Evolutionary conservation across 2,888 invertebrate species (phyloP), one percentile per base, ranked within the genome.

Genomic region (Ferrisia virgata): DNA sequence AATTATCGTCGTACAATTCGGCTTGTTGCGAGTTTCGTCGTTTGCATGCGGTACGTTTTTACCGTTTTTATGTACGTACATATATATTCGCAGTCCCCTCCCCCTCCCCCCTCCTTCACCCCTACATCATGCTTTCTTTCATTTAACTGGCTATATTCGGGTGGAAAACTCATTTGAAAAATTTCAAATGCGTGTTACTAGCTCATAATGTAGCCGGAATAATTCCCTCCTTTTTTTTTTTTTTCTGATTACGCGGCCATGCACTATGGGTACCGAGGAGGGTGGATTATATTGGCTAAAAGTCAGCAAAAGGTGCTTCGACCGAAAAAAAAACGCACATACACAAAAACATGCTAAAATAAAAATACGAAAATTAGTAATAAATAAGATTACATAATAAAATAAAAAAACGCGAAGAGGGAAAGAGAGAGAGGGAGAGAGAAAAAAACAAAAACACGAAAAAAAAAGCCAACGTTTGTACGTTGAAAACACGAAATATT

Each of bases 401-500:
- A 80, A n/a, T n/a, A n/a, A n/a, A n/a, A n/a, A n/a, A n/a, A n/a
- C n/a, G n/a, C n/a, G n/a, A n/a, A n/a, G n/a, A n/a, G n/a, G n/a
- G n/a, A n/a, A n/a, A n/a, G n/a, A n/a, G n/a, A n/a, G n/a, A n/a
- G n/a, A n/a, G n/a, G n/a, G 13, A 69, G 2, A 69, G 4, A 22
- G 25, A 6, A 9, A 58, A 15, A 15, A 69, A 22, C n/a, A 69
- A 80, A 53, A 80, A 80, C 31, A 80, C 31, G 31, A 40, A 47
- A 80, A 79, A 76, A n/a, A 43, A 22, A 31, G 80, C 80, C 43
- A 80, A 80, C 18, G 18, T 33, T 43, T 31, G 18, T 33, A 80
- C 53, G 22, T 33, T 33, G n/a, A 9, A 76, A 33, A 80, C 83
- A 83, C 83, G 83, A 83, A 25, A 83, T 76, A 83, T 83, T 83